Evolutionary conservation across 1,140 invertebrate genomes (phyloP).

Genomic region (Notospermus geniculatus): DNA sequence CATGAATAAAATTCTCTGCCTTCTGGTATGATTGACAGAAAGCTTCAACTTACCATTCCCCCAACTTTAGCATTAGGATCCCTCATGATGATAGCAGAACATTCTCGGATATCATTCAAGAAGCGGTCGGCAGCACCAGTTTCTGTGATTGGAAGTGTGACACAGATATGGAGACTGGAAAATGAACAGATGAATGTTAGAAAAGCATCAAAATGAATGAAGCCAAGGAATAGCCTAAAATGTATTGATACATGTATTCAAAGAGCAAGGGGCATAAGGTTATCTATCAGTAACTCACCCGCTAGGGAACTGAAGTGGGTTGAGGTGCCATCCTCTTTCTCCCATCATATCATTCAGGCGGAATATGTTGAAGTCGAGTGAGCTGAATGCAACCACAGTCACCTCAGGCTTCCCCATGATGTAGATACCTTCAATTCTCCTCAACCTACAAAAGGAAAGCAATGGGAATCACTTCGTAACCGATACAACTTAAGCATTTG

Average conservation of each 20-base stretch:
- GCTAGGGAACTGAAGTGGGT: conserved; percentile 89
- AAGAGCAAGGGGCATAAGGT: no score
- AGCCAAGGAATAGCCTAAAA: no score
- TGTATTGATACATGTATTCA: no score
- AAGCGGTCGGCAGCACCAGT: conserved; percentile 84
- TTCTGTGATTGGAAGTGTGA: conserved; percentile 87
- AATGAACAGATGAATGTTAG: conserved; percentile 5
- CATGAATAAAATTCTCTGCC: no score
- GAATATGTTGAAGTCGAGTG: conserved; percentile 89
- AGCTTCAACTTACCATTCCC: conserved; percentile 66
- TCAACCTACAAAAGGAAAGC: conserved; percentile 63
- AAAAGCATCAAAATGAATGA: no score
- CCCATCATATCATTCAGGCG: conserved; percentile 74
- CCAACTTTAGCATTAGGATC: conserved; percentile 65
- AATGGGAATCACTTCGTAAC: no score
- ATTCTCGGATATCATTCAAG: conserved; percentile 70
- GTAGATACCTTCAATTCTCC: conserved; percentile 76
- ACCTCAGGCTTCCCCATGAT: conserved; percentile 89
- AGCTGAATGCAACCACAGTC: conserved; percentile 87
- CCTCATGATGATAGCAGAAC: conserved; percentile 68
- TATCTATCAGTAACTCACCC: conserved; percentile 73
- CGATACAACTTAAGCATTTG: no score
- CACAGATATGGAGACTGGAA: conserved; percentile 84
- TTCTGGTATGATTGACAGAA: not conserved
- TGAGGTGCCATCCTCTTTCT: conserved; percentile 89